Evolutionary conservation across 2,888 invertebrate species (phyloP), one percentile per base, ranked within the genome.

Genomic region (Nephrocerus scutellatus): DNA sequence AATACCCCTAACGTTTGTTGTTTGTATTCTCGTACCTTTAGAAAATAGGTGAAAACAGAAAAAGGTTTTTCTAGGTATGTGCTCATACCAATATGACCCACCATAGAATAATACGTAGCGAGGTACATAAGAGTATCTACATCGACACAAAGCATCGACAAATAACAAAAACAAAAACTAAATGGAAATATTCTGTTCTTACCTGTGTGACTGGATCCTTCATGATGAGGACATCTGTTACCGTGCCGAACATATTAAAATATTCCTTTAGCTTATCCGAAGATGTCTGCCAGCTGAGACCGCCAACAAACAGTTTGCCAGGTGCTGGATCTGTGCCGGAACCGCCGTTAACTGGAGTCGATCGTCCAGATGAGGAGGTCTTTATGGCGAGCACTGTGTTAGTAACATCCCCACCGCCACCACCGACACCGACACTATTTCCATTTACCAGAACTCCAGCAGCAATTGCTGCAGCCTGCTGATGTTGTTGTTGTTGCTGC

Each of bases 131-230:
- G n/a, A n/a, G n/a, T n/a, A n/a, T n/a, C n/a, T n/a, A n/a, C n/a
- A n/a, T n/a, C n/a, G n/a, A n/a, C n/a, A 36, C 14, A 30, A 30
- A 32, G 30, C 36, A 29, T 29, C 20, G 39, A 33, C 30, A 41
- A 31, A 18, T 12, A 29, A 26, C 30, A 48, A 46, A 34, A 38
- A 41, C 21, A n/a, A 5, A 36, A 26, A 29, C 19, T 33, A 36
- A 32, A 18, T 23, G 20, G 24, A 29, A 26, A 26, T n/a, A n/a
- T n/a, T n/a, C 32, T 31, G 23, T 32, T 41, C 70, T 71, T 72
- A 90, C 90, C 85, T 89, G 89, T 49, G 90, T 90, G 24, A 89
- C 84, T 2, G 90, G 90, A 69, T 91, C 90, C 73, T 90, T 90
- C 90, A 91, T 90, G 59, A 91, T 90, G 47, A 90, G 78, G 39